phyloP scores from a whole-genome alignment of 2,113 vertebrate genomes.

The Saccopteryx bilineata region DNA sequence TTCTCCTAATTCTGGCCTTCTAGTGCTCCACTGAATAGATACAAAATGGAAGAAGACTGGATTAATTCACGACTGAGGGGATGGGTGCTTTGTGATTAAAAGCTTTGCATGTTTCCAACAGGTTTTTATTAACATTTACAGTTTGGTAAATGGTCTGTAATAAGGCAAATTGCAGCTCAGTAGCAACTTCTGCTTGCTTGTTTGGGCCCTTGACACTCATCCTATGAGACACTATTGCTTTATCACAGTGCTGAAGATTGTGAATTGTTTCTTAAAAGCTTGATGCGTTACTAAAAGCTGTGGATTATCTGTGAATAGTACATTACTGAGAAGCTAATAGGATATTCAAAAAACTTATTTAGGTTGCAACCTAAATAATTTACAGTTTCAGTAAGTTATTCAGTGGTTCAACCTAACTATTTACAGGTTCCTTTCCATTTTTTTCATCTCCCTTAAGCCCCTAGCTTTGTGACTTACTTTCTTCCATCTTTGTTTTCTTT shows the following conservation, averaged over 20 bases:
- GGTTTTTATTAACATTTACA: neutral
- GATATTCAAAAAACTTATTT: constrained; percentile 32
- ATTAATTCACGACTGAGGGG: constrained; percentile 1
- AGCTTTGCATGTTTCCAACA: neutral
- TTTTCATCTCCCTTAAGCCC: neutral
- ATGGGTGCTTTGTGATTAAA: constrained; percentile 18
- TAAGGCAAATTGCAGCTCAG: neutral
- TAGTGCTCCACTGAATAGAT: neutral
- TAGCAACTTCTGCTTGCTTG: neutral
- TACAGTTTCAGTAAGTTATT: neutral
- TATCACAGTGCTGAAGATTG: neutral
- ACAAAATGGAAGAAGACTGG: constrained; percentile 2
- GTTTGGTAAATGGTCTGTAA: constrained; percentile 9
- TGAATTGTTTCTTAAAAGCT: constrained; percentile 42
- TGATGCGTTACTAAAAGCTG: constrained; percentile 3
- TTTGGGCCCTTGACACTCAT: neutral
- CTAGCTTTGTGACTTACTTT: constrained; percentile 3
- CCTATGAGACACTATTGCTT: neutral
- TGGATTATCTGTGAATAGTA: constrained; percentile 12
- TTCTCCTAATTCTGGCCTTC: neutral
- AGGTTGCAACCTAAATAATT: neutral
- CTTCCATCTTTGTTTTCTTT: neutral
- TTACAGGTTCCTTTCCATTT: neutral
- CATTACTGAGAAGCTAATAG: neutral
- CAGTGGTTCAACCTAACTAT: neutral